A percentile compares a stretch with the other conserved stretches of the same genome.
phyloP scores from a whole-genome alignment of 2,797 vertebrate genomes.

The Aplochiton taeniatus region DNA sequence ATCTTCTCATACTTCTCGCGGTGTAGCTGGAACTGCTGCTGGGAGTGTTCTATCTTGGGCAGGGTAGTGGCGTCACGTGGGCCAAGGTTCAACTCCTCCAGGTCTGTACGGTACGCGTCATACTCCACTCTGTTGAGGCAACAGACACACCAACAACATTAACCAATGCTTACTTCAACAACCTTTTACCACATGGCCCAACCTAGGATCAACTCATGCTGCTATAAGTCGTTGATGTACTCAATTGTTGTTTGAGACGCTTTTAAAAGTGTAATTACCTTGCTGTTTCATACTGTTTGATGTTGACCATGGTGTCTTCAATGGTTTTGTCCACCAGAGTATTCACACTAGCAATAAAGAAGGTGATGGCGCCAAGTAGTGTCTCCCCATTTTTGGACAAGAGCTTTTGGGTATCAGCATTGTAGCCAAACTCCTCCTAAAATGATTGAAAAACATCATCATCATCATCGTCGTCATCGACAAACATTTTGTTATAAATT shows the following conservation, averaged over 20 bases:
- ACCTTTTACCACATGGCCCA: no score
- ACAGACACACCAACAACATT: neutral
- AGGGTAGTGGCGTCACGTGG: conserved; percentile 90
- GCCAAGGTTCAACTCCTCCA: conserved; percentile 95
- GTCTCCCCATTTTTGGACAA: conserved; percentile 98
- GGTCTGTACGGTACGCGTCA: conserved; percentile 95
- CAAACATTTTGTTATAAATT: no score
- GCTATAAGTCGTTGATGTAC: no score
- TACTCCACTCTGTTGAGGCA: conserved; percentile 85
- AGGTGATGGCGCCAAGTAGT: conserved; percentile 93
- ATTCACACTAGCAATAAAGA: conserved; percentile 94
- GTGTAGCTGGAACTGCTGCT: conserved; percentile 90
- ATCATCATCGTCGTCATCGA: no score
- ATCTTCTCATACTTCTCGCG: conserved; percentile 97
- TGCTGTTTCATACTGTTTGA: conserved; percentile 95
- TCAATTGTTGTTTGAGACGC: no score
- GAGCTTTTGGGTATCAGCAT: conserved; percentile 97
- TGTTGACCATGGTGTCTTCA: conserved; percentile 94
- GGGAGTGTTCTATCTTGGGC: conserved; percentile 94
- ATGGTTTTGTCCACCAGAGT: conserved; percentile 98
- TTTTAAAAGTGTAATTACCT: conserved; percentile 74
- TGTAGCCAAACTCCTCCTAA: conserved; percentile 98
- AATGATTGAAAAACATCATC: conserved; percentile 45
- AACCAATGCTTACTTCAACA: no score
- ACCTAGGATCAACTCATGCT: no score